phyloP scores from a whole-genome alignment of 2,888 invertebrate species.

The Nesidiocoris tenuis region DNA sequence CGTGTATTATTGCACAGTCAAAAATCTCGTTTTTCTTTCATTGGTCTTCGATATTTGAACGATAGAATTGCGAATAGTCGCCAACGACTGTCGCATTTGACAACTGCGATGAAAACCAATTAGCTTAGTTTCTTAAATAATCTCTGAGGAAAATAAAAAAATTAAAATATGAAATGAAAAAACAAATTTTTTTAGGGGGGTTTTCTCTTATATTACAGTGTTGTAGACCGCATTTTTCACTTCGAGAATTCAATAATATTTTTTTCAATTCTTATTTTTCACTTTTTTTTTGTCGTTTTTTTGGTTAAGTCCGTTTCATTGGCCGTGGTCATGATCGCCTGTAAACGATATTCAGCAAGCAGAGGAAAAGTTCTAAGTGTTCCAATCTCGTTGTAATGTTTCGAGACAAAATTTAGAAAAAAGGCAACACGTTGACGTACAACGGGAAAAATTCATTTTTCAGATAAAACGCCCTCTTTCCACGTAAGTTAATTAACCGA shows the following conservation, averaged over 20 bases:
- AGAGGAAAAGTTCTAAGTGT: slow-evolving; percentile 47
- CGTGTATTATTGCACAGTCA: background rate
- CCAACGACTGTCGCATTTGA: too few species aligned
- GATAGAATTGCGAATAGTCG: too few species aligned
- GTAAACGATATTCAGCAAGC: slow-evolving; percentile 47
- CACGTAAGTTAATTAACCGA: too few species aligned
- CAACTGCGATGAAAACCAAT: background rate
- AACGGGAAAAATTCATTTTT: too few species aligned
- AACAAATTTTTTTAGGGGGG: background rate
- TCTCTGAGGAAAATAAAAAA: background rate
- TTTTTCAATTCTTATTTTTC: slow-evolving; percentile 9
- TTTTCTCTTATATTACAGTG: background rate
- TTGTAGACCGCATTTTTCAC: background rate
- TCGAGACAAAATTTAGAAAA: too few species aligned
- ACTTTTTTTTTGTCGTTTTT: slow-evolving; percentile 16
- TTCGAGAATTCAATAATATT: background rate
- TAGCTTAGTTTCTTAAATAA: background rate
- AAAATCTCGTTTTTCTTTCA: background rate
- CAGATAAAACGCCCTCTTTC: too few species aligned
- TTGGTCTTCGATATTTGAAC: too few species aligned
- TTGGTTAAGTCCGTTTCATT: slow-evolving; percentile 34
- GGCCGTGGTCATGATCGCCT: slow-evolving; percentile 39
- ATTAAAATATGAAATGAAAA: slow-evolving; percentile 4
- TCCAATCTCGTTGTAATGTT: slow-evolving; percentile 25
- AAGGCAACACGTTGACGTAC: too few species aligned